phyloP scores from a whole-genome alignment of 1,140 invertebrate genomes.

The Drosophila carrolli region DNA sequence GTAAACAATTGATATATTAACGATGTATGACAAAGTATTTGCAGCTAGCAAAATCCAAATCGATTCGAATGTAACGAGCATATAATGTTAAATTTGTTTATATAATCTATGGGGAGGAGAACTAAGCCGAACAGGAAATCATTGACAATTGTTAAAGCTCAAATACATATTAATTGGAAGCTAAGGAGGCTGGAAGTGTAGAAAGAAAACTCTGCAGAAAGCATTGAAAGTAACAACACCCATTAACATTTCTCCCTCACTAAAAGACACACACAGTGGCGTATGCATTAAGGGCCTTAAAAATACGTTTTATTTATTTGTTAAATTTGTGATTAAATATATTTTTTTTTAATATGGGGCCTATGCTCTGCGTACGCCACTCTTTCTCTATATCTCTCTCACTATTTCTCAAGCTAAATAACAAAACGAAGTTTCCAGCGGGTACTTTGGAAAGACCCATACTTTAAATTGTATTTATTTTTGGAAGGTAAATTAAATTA shows the following conservation, averaged over 20 bases:
- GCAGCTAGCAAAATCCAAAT: conserved; percentile 33
- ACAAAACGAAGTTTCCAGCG: conserved; percentile 28
- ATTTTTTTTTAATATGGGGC: too few species aligned
- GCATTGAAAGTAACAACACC: conserved; percentile 10
- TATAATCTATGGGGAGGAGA: conserved; percentile 79
- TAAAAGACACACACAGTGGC: conserved; percentile 3
- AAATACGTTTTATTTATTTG: not conserved
- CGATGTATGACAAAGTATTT: conserved; percentile 5
- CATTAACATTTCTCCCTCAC: conserved; percentile 37
- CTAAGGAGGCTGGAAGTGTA: conserved; percentile 14
- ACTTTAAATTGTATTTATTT: not conserved
- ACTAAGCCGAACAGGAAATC: conserved; percentile 37
- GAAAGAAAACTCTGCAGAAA: not conserved
- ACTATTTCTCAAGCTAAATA: conserved; percentile 20
- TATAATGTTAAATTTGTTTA: conserved; percentile 84
- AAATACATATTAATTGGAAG: conserved; percentile 46
- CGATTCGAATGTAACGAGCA: conserved; percentile 46
- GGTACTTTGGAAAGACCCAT: not conserved
- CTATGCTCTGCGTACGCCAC: not conserved
- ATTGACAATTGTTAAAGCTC: conserved; percentile 78
- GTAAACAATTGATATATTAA: conserved; percentile 25
- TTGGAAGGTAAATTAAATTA: too few species aligned
- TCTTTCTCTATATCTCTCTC: conserved; percentile 12
- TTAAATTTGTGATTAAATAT: not conserved
- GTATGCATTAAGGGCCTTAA: not conserved